These are phyloP conservation scores for Lepisosteus oculatus DNA, from an alignment of 2,113 vertebrate species.

Conservation along the genomic window DNA sequence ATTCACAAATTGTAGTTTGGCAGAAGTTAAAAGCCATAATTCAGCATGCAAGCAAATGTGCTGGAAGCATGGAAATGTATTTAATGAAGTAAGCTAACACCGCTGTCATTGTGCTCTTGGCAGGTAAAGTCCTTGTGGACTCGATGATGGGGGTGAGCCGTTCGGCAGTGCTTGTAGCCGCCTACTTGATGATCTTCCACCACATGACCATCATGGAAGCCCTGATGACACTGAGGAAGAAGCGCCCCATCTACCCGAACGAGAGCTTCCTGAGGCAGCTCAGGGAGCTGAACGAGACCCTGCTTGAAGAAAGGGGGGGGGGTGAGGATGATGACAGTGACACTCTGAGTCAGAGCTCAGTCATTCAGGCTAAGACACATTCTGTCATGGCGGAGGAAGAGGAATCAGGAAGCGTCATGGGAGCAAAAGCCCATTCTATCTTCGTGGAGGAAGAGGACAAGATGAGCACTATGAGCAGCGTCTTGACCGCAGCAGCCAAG, in stretches of 20 bases:
- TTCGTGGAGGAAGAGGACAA: constrained; percentile 77
- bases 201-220: constrained; percentile 88
- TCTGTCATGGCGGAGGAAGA: constrained; percentile 44
- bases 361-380: constrained; percentile 46
- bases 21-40: too few relatives aligned
- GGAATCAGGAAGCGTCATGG: constrained; percentile 44
- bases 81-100: too few relatives aligned
- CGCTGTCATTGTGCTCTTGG: constrained; percentile 1
- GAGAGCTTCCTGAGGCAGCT: constrained; percentile 93
- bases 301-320: constrained; percentile 80
- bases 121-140: constrained; percentile 89
- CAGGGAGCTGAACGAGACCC: constrained; percentile 81
- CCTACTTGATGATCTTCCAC: constrained; percentile 98
- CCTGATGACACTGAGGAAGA: constrained; percentile 79
- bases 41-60: too few relatives aligned
- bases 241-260: constrained; percentile 86
- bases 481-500: constrained; percentile 64
- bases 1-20: too few relatives aligned
- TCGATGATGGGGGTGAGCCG: constrained; percentile 95
- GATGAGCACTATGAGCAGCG: constrained; percentile 74
- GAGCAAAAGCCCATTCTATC: constrained; percentile 65
- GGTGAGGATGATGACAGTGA: constrained; percentile 56
- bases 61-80: too few relatives aligned
- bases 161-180: constrained; percentile 83
- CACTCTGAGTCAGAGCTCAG: constrained; percentile 73